A percentile compares a stretch with the other conserved stretches of the same genome.
These are phyloP conservation scores for Semnornis frantzii DNA, from an alignment of 2,113 vertebrate genomes.

Conservation along the genomic window DNA sequence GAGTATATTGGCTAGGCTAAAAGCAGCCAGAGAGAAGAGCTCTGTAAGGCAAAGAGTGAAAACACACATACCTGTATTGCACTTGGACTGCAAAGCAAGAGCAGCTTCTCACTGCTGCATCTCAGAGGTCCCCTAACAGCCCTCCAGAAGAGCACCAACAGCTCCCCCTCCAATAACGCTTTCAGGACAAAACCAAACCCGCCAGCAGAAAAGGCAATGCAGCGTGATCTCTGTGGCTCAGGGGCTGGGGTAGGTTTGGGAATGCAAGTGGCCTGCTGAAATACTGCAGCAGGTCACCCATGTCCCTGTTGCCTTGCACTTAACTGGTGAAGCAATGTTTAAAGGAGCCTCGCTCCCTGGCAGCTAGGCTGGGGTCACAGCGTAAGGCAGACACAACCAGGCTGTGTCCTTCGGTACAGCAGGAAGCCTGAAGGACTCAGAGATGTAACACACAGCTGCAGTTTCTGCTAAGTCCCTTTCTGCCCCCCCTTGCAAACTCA, in stretches of 20 bases:
- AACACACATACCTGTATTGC: rapidly evolving
- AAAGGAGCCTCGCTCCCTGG: neutral
- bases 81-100: neutral
- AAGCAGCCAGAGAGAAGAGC: neutral
- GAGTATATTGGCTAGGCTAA: neutral
- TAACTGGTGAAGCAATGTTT: neutral
- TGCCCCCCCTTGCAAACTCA: neutral
- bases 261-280: neutral
- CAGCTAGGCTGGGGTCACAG: neutral
- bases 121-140: neutral
- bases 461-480: conserved; percentile 2
- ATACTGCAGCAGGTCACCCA: neutral
- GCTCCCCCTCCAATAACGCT: neutral
- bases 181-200: neutral
- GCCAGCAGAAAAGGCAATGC: neutral
- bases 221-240: neutral
- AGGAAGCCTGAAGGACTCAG: neutral
- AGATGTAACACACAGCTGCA: neutral
- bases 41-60: neutral
- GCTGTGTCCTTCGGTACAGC: neutral
- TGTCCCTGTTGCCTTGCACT: neutral
- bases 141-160: neutral
- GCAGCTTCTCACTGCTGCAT: neutral
- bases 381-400: neutral
- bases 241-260: neutral